Evolutionary conservation across 2,888 invertebrate species (phyloP).

Genomic region (Ypsolopha scabrella): DNA sequence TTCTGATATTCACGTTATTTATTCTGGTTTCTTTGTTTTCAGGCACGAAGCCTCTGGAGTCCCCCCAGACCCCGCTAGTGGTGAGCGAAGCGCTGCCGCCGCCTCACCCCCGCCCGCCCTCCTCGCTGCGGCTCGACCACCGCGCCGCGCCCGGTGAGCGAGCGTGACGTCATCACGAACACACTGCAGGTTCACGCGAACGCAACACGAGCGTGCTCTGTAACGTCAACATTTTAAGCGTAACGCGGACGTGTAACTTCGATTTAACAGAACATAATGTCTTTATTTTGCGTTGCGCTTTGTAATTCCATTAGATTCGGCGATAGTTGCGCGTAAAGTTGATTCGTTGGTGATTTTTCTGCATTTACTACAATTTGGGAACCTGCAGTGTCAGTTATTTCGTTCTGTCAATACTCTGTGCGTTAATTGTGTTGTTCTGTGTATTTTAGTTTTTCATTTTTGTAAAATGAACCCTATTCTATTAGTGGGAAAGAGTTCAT

Average conservation of each 20-base stretch:
- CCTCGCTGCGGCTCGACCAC: slow-evolving; percentile 66
- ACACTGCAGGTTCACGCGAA: slow-evolving; percentile 45
- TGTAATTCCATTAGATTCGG: too few relatives aligned
- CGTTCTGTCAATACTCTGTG: slow-evolving; percentile 48
- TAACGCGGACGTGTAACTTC: background rate
- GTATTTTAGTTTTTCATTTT: slow-evolving; percentile 26
- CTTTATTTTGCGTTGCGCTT: slow-evolving; percentile 8
- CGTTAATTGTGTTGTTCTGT: slow-evolving; percentile 58
- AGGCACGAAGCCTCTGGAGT: slow-evolving; percentile 84
- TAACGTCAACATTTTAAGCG: background rate
- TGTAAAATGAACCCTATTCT: slow-evolving; percentile 33
- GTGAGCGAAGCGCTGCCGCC: slow-evolving; percentile 60
- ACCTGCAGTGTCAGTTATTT: slow-evolving; percentile 51
- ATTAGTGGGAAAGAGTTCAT: slow-evolving; percentile 26
- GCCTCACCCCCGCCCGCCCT: slow-evolving; percentile 59
- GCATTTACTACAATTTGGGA: slow-evolving; percentile 48
- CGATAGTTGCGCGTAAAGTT: too few relatives aligned
- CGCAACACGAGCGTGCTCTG: background rate
- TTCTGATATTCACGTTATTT: too few relatives aligned
- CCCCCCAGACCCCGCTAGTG: slow-evolving; percentile 84
- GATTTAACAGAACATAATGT: background rate
- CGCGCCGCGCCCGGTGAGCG: slow-evolving; percentile 69
- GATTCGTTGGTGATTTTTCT: slow-evolving; percentile 10
- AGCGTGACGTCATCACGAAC: slow-evolving; percentile 42
- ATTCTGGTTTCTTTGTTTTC: too few relatives aligned